Conservation (phyloP, 1,140 invertebrate species). For the Vanessa atalanta region DNA sequence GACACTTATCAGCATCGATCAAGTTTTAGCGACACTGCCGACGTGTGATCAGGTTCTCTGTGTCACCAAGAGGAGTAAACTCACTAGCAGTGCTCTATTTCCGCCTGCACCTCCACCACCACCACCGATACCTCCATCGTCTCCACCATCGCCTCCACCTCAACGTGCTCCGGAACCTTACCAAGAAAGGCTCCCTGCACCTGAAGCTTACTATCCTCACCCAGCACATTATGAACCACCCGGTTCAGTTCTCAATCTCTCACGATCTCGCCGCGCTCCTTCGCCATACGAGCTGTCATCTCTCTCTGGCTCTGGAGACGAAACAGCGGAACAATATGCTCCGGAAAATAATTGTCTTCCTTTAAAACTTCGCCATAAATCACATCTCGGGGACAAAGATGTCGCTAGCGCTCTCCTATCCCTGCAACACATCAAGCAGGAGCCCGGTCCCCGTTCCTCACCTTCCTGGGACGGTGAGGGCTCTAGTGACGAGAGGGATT, state of each 20-base stretch:
- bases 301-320: slow-evolving; percentile 86
- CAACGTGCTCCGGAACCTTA: slow-evolving; percentile 81
- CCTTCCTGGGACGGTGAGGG: slow-evolving; percentile 92
- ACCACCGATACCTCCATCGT: slow-evolving; percentile 85
- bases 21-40: slow-evolving; percentile 91
- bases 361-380: slow-evolving; percentile 95
- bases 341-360: slow-evolving; percentile 83
- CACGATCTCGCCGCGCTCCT: slow-evolving; percentile 81
- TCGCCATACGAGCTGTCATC: slow-evolving; percentile 87
- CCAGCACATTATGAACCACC: slow-evolving; percentile 78
- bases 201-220: slow-evolving; percentile 75
- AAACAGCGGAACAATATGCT: slow-evolving; percentile 80
- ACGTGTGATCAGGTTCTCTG: slow-evolving; percentile 91
- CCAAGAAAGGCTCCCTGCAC: slow-evolving; percentile 75
- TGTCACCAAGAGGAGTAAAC: slow-evolving; percentile 89
- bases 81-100: slow-evolving; percentile 82
- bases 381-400: slow-evolving; percentile 93
- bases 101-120: slow-evolving; percentile 83
- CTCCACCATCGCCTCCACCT: slow-evolving; percentile 79
- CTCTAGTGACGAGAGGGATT: slow-evolving; percentile 93
- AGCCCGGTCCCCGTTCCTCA: slow-evolving; percentile 87
- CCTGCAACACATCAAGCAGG: slow-evolving; percentile 91
- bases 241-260: slow-evolving; percentile 85
- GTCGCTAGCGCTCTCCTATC: slow-evolving; percentile 89
- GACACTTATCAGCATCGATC: slow-evolving; percentile 91